These are phyloP conservation scores for Tipula confusa DNA, from an alignment of 2,888 invertebrate genomes.

Conservation along the genomic window DNA sequence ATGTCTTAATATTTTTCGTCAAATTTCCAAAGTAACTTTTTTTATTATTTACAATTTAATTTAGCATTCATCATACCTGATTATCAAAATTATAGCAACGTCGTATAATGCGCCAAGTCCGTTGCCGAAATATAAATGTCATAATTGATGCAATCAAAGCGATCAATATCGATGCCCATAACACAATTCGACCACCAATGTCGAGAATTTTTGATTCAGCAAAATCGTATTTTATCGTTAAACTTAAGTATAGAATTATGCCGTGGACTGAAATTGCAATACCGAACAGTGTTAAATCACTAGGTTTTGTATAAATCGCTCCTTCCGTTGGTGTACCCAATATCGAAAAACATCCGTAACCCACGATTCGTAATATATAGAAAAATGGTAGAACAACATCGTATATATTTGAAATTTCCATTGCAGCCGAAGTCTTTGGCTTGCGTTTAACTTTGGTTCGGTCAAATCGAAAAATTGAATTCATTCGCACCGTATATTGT, in stretches of 20 bases:
- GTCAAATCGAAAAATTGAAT: not conserved
- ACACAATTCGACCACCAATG: not conserved
- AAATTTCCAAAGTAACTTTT: no score
- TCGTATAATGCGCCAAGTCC: not conserved
- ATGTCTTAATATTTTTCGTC: no score
- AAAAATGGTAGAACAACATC: conserved; percentile 3
- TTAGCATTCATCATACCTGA: not conserved
- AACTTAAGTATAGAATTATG: not conserved
- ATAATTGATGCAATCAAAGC: not conserved
- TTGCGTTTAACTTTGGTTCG: not conserved
- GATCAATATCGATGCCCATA: not conserved
- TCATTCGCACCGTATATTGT: not conserved
- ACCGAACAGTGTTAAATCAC: not conserved
- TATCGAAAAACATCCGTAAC: not conserved
- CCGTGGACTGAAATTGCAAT: not conserved
- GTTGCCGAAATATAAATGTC: not conserved
- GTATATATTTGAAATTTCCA: not conserved
- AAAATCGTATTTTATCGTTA: not conserved
- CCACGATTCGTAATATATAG: not conserved
- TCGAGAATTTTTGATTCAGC: conserved; percentile 13
- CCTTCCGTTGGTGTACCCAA: not conserved
- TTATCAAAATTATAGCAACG: conserved; percentile 28
- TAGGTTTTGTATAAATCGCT: not conserved
- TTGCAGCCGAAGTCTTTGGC: not conserved
- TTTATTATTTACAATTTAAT: no score